These are phyloP conservation scores for Bufo bufo DNA, from an alignment of 2,113 vertebrate species.

Conservation along the genomic window DNA sequence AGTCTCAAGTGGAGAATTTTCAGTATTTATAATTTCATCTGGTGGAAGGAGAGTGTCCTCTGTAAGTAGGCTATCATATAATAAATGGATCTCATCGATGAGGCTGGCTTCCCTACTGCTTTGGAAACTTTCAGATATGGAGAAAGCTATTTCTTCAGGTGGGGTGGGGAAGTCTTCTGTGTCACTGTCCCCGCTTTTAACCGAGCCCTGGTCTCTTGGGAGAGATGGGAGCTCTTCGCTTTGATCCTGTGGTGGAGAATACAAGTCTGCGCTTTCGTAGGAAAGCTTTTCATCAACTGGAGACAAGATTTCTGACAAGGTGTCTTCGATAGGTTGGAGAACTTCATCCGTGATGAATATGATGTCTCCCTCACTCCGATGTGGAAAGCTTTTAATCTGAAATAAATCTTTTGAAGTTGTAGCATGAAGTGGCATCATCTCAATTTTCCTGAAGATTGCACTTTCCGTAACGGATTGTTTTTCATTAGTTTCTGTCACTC, in stretches of 20 bases:
- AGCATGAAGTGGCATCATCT: neutral
- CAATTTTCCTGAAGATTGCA: neutral
- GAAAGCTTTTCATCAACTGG: conserved; percentile 73
- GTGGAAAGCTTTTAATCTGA: conserved; percentile 16
- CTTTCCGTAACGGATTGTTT: conserved; percentile 29
- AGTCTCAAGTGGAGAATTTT: neutral
- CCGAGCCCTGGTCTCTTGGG: conserved; percentile 60
- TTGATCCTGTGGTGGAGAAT: conserved; percentile 59
- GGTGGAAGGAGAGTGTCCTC: conserved; percentile 45
- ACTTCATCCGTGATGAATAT: conserved; percentile 16
- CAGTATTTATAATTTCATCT: neutral
- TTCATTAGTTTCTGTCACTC: conserved; percentile 1
- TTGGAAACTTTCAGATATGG: neutral
- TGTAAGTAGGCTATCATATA: conserved; percentile 40
- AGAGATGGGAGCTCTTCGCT: conserved; percentile 59
- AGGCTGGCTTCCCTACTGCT: conserved; percentile 62
- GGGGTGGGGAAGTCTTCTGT: conserved; percentile 68
- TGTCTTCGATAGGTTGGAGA: neutral
- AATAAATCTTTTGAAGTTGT: neutral
- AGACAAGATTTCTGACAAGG: conserved; percentile 70
- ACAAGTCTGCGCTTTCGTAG: conserved; percentile 71
- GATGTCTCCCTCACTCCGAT: conserved; percentile 22
- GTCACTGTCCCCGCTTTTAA: conserved; percentile 60
- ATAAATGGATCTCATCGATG: conserved; percentile 63
- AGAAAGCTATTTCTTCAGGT: conserved; percentile 59